Conservation (phyloP, 92 coral and sea anemone genomes). For the Heteractis magnifica region DNA sequence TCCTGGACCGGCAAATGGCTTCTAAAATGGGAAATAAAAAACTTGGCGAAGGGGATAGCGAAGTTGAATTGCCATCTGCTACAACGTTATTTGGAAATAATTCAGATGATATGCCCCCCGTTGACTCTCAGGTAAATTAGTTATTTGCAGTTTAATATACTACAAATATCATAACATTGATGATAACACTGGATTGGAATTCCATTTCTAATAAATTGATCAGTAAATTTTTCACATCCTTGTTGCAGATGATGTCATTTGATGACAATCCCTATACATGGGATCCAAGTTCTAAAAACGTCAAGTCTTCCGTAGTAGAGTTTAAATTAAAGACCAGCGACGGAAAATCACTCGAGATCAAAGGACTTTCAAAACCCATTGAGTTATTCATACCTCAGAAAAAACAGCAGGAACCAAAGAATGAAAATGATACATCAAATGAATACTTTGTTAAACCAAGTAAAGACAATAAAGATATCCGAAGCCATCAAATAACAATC, state of each 20-base stretch:
- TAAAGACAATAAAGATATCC: constrained; percentile 50
- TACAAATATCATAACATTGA: too few relatives aligned
- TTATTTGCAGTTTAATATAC: not conserved
- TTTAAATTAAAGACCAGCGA: constrained; percentile 63
- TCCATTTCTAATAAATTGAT: too few relatives aligned
- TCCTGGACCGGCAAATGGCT: constrained; percentile 77
- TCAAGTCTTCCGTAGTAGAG: constrained; percentile 75
- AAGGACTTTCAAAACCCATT: constrained; percentile 64
- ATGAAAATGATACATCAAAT: constrained; percentile 36
- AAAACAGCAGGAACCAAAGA: constrained; percentile 22
- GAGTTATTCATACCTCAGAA: constrained; percentile 62
- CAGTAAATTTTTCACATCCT: too few relatives aligned
- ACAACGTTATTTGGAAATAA: constrained; percentile 57
- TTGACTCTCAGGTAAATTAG: constrained; percentile 76
- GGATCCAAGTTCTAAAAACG: constrained; percentile 65
- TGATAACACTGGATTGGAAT: too few relatives aligned
- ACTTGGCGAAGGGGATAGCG: constrained; percentile 69
- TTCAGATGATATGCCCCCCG: constrained; percentile 54
- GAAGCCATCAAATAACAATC: constrained; percentile 54
- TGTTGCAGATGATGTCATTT: constrained; percentile 64
- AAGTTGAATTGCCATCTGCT: constrained; percentile 76
- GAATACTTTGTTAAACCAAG: constrained; percentile 71
- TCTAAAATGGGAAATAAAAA: constrained; percentile 83
- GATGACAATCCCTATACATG: constrained; percentile 77
- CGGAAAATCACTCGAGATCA: constrained; percentile 60